phyloP scores from a whole-genome alignment of 1,140 invertebrate species.

The Paraescarpia echinospica region DNA sequence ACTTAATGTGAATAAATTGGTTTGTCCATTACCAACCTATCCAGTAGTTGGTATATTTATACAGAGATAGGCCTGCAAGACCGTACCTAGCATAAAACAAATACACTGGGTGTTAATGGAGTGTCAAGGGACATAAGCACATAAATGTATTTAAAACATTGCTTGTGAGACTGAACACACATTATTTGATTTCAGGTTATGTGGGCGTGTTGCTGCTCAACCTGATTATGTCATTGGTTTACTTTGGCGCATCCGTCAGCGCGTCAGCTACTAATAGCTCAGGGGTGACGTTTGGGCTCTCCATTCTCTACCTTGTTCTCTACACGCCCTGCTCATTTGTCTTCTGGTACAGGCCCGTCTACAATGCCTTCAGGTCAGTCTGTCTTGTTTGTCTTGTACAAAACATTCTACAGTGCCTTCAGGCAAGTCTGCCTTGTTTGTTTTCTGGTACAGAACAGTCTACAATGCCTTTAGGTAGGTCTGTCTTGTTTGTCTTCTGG shows the following conservation, averaged over 20 bases:
- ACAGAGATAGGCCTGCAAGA: no score
- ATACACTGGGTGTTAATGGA: no score
- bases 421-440: no score
- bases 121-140: no score
- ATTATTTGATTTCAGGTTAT: slow-evolving; percentile 31
- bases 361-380: slow-evolving; percentile 79
- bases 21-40: no score
- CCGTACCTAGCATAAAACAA: no score
- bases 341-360: slow-evolving; percentile 91
- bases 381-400: not conserved
- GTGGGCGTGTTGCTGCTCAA: slow-evolving; percentile 32
- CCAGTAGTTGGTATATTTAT: no score
- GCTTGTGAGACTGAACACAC: not conserved
- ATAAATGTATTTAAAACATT: not conserved
- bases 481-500: no score
- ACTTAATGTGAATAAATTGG: no score
- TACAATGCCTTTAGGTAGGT: slow-evolving; percentile 75
- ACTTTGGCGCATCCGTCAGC: slow-evolving; percentile 41
- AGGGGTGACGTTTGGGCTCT: slow-evolving; percentile 81
- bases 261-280: slow-evolving; percentile 52
- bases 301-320: slow-evolving; percentile 85
- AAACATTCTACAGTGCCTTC: not conserved
- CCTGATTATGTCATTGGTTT: slow-evolving; percentile 42
- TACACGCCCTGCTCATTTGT: slow-evolving; percentile 97
- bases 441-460: no score